Evolutionary conservation across 2,113 vertebrate species (phyloP).

Genomic region (Rana temporaria): DNA sequence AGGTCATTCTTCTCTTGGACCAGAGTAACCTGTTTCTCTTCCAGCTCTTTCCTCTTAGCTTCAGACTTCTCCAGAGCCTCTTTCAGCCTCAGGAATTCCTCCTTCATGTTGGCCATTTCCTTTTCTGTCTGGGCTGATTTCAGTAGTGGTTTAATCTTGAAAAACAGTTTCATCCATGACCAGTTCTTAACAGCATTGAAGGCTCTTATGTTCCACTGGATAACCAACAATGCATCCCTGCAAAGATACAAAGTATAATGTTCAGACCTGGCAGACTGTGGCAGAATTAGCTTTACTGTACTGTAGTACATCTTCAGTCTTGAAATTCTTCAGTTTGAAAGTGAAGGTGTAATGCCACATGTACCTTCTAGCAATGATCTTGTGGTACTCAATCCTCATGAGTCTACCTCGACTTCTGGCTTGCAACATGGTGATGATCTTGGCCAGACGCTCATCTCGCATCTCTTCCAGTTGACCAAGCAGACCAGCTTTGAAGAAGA

Average conservation of each 20-base stretch:
- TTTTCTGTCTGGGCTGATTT: constrained; percentile 90
- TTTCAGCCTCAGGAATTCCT: constrained; percentile 86
- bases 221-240: constrained; percentile 82
- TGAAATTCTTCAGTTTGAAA: not conserved
- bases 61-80: constrained; percentile 88
- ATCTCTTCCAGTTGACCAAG: constrained; percentile 88
- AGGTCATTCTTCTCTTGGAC: constrained; percentile 94
- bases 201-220: constrained; percentile 93
- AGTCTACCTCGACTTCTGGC: constrained; percentile 82
- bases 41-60: constrained; percentile 87
- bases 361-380: constrained; percentile 81
- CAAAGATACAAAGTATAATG: not conserved
- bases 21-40: constrained; percentile 90
- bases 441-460: constrained; percentile 88
- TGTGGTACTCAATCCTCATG: constrained; percentile 83
- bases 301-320: not conserved
- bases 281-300: too few relatives aligned
- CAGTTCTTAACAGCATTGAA: constrained; percentile 93
- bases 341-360: too few relatives aligned
- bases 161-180: constrained; percentile 97
- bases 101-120: constrained; percentile 83
- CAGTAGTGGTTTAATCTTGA: constrained; percentile 94
- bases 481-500: constrained; percentile 94
- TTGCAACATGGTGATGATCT: constrained; percentile 88
- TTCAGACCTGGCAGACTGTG: not conserved